Conservation (phyloP, 2,797 vertebrate genomes). For the Falco novaeseelandiae region DNA sequence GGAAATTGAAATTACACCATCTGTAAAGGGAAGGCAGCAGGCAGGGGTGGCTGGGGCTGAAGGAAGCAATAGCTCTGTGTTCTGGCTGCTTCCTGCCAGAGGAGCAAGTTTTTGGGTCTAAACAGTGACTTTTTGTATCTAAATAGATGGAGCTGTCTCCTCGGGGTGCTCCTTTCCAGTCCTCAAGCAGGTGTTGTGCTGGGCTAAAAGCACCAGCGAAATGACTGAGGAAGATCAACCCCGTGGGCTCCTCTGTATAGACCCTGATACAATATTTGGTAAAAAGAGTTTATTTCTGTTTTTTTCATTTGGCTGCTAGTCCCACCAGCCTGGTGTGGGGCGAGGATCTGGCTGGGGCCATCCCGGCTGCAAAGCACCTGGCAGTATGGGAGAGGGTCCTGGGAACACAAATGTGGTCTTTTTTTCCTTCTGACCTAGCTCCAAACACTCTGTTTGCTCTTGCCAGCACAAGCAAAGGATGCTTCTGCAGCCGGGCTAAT, state of each 20-base stretch:
- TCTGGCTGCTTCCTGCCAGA: neutral
- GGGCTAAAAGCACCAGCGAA: neutral
- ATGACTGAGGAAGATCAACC: neutral
- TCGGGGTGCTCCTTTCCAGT: neutral
- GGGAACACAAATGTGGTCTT: rapidly evolving
- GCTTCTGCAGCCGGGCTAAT: neutral
- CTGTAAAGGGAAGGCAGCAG: neutral
- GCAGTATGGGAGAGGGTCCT: rapidly evolving
- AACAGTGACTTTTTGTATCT: neutral
- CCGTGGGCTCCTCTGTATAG: neutral
- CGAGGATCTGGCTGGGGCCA: neutral
- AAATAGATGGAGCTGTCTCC: neutral
- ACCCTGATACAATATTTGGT: too few species aligned
- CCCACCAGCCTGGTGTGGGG: neutral
- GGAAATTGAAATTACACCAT: neutral
- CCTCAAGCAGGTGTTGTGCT: neutral
- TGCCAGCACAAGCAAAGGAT: neutral
- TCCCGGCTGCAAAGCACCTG: neutral
- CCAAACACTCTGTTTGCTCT: neutral
- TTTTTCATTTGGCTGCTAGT: neutral
- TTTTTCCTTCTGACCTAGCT: neutral
- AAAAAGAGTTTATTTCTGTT: neutral
- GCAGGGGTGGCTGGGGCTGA: neutral
- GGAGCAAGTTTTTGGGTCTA: neutral
- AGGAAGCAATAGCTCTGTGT: neutral